A percentile compares a stretch with the other conserved stretches of the same genome.
These are phyloP conservation scores for Caiman crocodilus DNA, from an alignment of 2,797 vertebrate genomes.

Conservation along the genomic window DNA sequence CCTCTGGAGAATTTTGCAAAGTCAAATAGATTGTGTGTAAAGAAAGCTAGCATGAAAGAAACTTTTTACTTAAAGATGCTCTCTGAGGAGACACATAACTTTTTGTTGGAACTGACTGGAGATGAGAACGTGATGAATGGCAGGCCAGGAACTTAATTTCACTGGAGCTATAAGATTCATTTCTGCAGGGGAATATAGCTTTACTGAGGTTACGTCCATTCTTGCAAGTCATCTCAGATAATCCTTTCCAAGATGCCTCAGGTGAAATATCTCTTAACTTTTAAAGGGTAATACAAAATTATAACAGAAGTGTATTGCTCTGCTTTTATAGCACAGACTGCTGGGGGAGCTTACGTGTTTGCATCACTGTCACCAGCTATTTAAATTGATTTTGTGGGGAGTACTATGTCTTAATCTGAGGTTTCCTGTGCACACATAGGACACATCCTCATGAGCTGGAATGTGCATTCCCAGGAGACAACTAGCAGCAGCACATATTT, in stretches of 20 bases:
- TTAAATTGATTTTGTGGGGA: not conserved
- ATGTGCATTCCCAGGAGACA: too few relatives aligned
- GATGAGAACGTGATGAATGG: conserved; percentile 14
- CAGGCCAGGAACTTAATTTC: conserved; percentile 21
- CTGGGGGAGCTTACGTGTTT: not conserved
- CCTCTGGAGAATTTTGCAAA: not conserved
- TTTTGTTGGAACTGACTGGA: not conserved
- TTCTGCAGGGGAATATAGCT: conserved; percentile 25
- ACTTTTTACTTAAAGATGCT: conserved; percentile 2
- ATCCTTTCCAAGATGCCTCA: conserved; percentile 19
- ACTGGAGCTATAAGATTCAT: not conserved
- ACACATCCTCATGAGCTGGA: not conserved
- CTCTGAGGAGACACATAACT: not conserved
- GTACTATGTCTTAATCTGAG: not conserved
- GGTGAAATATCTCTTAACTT: conserved; percentile 37
- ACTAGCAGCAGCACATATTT: too few relatives aligned
- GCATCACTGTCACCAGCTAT: not conserved
- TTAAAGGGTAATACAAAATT: conserved; percentile 45
- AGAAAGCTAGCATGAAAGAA: not conserved
- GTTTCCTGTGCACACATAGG: not conserved
- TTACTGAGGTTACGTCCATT: conserved; percentile 5
- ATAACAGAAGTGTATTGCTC: not conserved
- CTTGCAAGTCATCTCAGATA: not conserved
- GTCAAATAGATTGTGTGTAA: not conserved
- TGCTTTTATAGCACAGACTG: not conserved